These are phyloP conservation scores for Parotia lawesii DNA, from an alignment of 2,113 vertebrate genomes.

Conservation along the genomic window DNA sequence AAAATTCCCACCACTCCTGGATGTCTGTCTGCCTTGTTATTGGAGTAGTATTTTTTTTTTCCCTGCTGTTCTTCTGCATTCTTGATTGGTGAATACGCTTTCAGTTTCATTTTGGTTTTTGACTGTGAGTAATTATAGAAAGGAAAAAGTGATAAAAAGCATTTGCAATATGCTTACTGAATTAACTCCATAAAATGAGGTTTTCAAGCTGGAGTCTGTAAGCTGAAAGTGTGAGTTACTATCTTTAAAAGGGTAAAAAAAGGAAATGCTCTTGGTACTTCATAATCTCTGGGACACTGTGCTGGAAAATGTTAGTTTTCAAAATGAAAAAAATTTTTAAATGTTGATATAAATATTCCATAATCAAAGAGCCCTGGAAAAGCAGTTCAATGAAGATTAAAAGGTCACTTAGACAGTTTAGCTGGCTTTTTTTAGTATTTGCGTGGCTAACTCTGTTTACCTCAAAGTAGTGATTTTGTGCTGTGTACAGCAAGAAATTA, in stretches of 20 bases:
- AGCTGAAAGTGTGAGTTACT: neutral
- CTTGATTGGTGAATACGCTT: neutral
- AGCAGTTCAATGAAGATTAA: neutral
- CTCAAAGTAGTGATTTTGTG: neutral
- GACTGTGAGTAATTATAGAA: neutral
- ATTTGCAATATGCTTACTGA: neutral
- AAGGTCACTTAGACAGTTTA: neutral
- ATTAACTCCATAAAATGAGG: neutral
- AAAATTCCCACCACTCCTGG: neutral
- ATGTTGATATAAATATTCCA: neutral
- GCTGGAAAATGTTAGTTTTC: conserved; percentile 1
- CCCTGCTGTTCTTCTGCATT: neutral
- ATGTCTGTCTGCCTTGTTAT: neutral
- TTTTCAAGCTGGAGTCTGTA: neutral
- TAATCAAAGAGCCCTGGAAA: neutral
- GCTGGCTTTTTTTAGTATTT: neutral
- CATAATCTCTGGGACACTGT: neutral
- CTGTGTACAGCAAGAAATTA: neutral
- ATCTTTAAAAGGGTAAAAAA: neutral
- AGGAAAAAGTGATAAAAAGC: neutral
- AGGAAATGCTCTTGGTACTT: neutral
- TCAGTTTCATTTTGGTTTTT: conserved; percentile 35
- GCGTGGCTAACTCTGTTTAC: neutral
- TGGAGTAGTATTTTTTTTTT: neutral
- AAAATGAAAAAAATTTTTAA: neutral